These are phyloP conservation scores for Pygoscelis antarcticus DNA, from an alignment of 2,113 vertebrate genomes.

Conservation along the genomic window DNA sequence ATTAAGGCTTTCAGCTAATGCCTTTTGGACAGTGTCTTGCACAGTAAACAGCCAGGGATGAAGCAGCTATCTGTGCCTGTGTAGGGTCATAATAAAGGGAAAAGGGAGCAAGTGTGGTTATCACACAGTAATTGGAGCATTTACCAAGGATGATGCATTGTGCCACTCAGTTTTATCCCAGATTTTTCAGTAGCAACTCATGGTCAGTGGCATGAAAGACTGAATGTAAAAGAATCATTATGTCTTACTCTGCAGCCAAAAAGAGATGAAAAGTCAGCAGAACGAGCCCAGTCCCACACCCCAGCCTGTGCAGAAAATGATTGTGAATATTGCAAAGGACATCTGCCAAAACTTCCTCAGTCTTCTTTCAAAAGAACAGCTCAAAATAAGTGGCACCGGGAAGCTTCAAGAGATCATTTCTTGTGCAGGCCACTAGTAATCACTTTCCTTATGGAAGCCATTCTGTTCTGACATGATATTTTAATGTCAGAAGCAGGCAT, in stretches of 20 bases:
- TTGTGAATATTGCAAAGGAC: not conserved
- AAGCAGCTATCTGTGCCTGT: not conserved
- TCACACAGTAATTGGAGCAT: not conserved
- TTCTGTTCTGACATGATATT: not conserved
- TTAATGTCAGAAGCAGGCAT: not conserved
- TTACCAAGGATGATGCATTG: not conserved
- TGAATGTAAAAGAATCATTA: not conserved
- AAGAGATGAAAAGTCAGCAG: not conserved
- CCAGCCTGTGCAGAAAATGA: not conserved
- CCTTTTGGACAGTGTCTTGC: not conserved
- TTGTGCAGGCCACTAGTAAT: not conserved
- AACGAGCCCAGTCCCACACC: not conserved
- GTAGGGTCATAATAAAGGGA: not conserved
- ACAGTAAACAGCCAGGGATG: not conserved
- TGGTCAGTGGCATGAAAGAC: not conserved
- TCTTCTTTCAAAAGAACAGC: not conserved
- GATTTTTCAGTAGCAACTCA: not conserved
- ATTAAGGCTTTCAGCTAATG: not conserved
- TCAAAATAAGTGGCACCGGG: not conserved
- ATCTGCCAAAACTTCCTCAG: not conserved
- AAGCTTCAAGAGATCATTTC: not conserved
- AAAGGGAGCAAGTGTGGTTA: not conserved
- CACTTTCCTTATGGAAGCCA: not conserved
- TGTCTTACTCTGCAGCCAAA: not conserved
- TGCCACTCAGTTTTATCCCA: not conserved